Evolutionary conservation across 2,888 invertebrate species (phyloP), one percentile per base, ranked within the genome.

Genomic region (Ophion ventricosus): DNA sequence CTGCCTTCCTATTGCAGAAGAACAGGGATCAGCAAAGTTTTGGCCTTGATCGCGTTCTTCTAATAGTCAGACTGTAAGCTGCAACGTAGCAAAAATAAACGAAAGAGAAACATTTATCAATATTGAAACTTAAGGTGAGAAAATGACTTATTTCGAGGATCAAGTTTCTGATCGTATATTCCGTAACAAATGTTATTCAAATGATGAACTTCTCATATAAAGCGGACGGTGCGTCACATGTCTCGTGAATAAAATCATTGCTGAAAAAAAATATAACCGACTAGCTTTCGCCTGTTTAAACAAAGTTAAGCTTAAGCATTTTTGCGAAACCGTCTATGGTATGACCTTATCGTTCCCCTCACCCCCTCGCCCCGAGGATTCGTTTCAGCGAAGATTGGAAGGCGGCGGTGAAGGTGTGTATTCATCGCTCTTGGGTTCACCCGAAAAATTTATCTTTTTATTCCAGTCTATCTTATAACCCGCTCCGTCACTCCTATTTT

Each of bases 11-110:
- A 4, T 77, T 67, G 49, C 40, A 26, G n/a, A 56, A 26, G n/a
- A 56, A 80, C 82, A 81, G 69, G 59, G 79, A 73, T 79, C 73
- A 67, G 63, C 25, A 29, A 75, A 84, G 73, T 79, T 84, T 74
- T 69, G 35, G 8, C 8, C 35, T 8, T 35, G 35, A 35, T 35
- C 35, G 35, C 72, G 75, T 77, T 85, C 63, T 59, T 23, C 40
- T 40, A 20, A 64, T 64, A 77, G 57, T 11, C 20, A 20, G 35
- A 29, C 40, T 26, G 56, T 26, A 56, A 63, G 29, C 11, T 54
- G 35, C 35, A 29, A n/a, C 49, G 20, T 63, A 26, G n/a, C n/a
- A 49, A 61, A 73, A 23, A 73, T 59, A 1, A 29, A 5, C 29
- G 7, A 7, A 43, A 73, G 14, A 70, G 23, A 59, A 73, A 73